Conservation (phyloP, 2,888 invertebrate genomes). For the Troilus luridus region DNA sequence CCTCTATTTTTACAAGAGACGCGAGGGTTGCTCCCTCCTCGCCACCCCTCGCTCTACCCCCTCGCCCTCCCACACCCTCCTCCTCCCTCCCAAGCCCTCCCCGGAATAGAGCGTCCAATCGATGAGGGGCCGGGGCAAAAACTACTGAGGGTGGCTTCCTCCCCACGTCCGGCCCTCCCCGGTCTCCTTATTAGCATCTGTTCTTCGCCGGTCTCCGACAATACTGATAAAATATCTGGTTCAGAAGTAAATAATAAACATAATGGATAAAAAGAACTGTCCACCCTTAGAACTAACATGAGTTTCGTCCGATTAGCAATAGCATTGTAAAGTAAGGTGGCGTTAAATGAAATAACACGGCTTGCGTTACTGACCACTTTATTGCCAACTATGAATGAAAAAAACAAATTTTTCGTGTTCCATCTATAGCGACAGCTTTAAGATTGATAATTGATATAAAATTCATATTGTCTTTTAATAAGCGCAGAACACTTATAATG, state of each 20-base stretch:
- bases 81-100: neutral
- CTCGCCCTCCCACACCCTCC: neutral
- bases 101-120: constrained; percentile 10
- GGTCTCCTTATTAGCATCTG: neutral
- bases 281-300: neutral
- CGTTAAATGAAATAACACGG: too few relatives aligned
- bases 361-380: too few relatives aligned
- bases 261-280: neutral
- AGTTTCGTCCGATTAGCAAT: too few relatives aligned
- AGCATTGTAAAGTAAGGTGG: too few relatives aligned
- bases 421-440: too few relatives aligned
- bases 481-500: too few relatives aligned
- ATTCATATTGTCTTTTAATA: too few relatives aligned
- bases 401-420: too few relatives aligned
- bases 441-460: too few relatives aligned
- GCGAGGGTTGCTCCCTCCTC: neutral
- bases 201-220: neutral
- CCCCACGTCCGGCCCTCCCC: neutral
- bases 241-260: neutral
- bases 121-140: constrained; percentile 9
- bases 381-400: too few relatives aligned
- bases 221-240: neutral
- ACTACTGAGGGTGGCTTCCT: neutral
- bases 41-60: neutral
- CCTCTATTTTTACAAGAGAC: constrained; percentile 52